These are phyloP conservation scores for Bombycilla garrulus DNA, from an alignment of 2,113 vertebrate genomes.

Conservation along the genomic window DNA sequence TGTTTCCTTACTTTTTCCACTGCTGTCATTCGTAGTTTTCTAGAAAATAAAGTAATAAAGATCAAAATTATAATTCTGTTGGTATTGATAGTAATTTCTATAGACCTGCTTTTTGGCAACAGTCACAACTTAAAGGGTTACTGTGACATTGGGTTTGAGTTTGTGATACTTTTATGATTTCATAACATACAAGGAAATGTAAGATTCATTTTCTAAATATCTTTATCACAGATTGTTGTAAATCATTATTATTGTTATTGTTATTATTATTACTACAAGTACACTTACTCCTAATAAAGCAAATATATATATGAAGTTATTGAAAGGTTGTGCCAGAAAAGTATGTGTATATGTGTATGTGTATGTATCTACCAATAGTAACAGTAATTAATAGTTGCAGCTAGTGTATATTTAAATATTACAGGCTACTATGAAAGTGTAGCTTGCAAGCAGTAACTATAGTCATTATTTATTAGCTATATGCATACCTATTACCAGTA, in stretches of 20 bases:
- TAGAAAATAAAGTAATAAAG: neutral
- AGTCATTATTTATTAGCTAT: neutral
- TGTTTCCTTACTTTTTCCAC: neutral
- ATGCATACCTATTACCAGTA: neutral
- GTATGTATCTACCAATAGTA: neutral
- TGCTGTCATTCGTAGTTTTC: neutral
- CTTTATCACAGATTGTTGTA: neutral
- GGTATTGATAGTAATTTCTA: neutral
- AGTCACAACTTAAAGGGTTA: accelerated
- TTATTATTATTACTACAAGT: neutral
- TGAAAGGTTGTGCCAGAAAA: neutral
- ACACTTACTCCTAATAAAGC: neutral
- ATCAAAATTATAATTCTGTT: neutral
- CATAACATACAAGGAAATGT: neutral
- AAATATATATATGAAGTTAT: neutral
- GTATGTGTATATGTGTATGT: accelerated
- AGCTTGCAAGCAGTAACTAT: neutral
- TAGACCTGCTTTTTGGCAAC: neutral
- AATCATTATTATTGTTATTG: neutral
- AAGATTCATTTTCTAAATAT: neutral
- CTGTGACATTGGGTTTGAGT: neutral
- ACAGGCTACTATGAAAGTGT: neutral
- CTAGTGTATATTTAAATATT: neutral
- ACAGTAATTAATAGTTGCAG: neutral
- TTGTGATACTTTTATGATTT: neutral